Base-by-base conservation (phyloP, 2,797 vertebrate genomes). In the Trachurus trachurus region DNA sequence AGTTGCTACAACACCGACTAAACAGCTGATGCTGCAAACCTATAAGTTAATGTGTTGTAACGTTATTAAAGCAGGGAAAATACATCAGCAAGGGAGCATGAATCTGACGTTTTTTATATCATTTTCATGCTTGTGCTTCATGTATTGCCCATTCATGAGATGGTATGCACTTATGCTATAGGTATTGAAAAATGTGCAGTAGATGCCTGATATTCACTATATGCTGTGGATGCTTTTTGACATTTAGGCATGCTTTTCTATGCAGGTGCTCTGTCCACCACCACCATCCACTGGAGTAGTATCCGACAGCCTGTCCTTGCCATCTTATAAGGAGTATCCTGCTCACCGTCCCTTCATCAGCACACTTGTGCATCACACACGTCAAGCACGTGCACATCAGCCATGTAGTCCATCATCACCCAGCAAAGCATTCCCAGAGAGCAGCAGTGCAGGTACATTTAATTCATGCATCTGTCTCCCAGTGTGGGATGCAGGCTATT, bases 401-500 rank as follows among this genome's bases (percentile, higher is more conserved):
- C 63, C 76, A 3, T 45, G 92, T 57, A 85, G 79, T 7, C 82
- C 90, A 5, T 87, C 94, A 21, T 92, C 93, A 77, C 94, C 96
- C 54, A 92, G 94, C 6, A 92, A 94, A 88, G 96, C 96, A 0
- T 98, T 98, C 86, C 98, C 98, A 42, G 97, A 99, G 93, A 98
- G 95, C 89, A 98, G 95, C 89, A 96, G 97, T 75, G 94, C 93
- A 96, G 98, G 98, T 99, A 92, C 87, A 12, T 54, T 74, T 47
- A 13, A 60, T 60, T 26, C 54, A 9, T 67, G 21, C 31, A 47
- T 71, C 2, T 81, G 54, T 29, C 42, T 72, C 47, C 65, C 3
- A 40, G 59, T 73, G 19, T 76, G 70, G 56, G 26, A 26, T 84
- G 17, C 34, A 37, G 7, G 7, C 34, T 75, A 13, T 57, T 70